Evolutionary conservation across 2,797 vertebrate species (phyloP), one percentile per base, ranked within the genome.

Genomic region (Mormyrops attenuatus): DNA sequence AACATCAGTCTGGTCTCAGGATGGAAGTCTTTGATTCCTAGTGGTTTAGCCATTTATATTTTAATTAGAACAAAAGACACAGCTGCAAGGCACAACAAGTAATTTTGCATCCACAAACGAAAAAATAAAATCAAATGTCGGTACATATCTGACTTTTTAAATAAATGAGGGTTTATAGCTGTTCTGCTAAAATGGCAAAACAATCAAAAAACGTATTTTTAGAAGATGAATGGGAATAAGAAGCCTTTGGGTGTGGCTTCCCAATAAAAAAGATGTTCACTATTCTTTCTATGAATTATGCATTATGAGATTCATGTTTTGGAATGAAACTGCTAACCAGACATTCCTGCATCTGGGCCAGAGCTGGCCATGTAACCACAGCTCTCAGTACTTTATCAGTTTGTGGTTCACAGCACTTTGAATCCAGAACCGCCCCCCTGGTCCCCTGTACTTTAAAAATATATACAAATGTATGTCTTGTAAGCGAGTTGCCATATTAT

Each of bases 131-230:
- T 80, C 73, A 47, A 80, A 80, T 0, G 41, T 47, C 3, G 17
- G 73, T 80, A 17, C 38, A 44, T 80, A 44, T 80, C 38, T 80
- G 73, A 80, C 38, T 80, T 80, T 17, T n/a, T n/a, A 38, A 60
- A n/a, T 11, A 53, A 53, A 53, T 20, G 2, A 9, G 22, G 34
- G 3, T 57, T 87, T 34, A 11, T 60, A 55, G n/a, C 6, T 11
- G 17, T 57, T 57, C 60, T 57, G 52, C 50, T 87, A 87, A 87
- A 55, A 87, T 60, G 85, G 53, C 34, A 87, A n/a, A 87, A 57
- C n/a, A 53, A 52, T 52, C 22, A 5, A 86, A 52, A 53, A 30
- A 86, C 30, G 0, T n/a, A 55, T 87, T 87, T 38, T 87, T 38
- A 41, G 53, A 44, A 41, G 53, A 57, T 55, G 17, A 17, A 38